Percentiles rank a stretch among this genome's conserved stretches.
Conservation (phyloP, 2,113 vertebrate species). For the Petrocephalus zakoni region DNA sequence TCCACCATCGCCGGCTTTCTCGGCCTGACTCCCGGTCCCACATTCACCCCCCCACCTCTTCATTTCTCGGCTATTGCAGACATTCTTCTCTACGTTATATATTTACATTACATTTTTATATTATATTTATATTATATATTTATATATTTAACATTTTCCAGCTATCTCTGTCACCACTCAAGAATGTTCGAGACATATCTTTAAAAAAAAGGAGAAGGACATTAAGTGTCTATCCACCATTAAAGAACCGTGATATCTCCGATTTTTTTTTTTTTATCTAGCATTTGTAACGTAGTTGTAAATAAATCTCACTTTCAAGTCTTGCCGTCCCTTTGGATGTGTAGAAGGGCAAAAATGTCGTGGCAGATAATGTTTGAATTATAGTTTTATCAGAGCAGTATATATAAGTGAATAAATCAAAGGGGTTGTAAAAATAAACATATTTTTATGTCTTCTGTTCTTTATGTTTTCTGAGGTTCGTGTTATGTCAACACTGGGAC, state of each 20-base stretch:
- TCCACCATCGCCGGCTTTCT: conserved; percentile 7
- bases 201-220: not conserved
- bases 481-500: not conserved
- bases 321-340: not conserved
- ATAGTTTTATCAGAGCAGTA: not conserved
- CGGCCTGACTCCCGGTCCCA: conserved; percentile 23
- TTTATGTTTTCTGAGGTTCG: not conserved
- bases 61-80: not conserved
- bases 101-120: not conserved
- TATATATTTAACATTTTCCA: not conserved
- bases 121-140: too few relatives aligned
- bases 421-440: conserved; percentile 3
- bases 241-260: not conserved
- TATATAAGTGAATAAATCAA: not conserved
- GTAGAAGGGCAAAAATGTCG: not conserved
- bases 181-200: not conserved
- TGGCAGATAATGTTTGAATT: conserved; percentile 7
- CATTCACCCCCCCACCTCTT: conserved; percentile 12
- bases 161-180: not conserved
- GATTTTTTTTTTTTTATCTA: not conserved
- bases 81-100: not conserved
- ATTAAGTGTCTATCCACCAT: too few relatives aligned
- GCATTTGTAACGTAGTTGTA: not conserved
- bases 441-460: conserved; percentile 5
- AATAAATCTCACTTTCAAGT: conserved; percentile 9